phyloP scores from a whole-genome alignment of 2,888 invertebrate genomes.

The Prionchulus punctatus region DNA sequence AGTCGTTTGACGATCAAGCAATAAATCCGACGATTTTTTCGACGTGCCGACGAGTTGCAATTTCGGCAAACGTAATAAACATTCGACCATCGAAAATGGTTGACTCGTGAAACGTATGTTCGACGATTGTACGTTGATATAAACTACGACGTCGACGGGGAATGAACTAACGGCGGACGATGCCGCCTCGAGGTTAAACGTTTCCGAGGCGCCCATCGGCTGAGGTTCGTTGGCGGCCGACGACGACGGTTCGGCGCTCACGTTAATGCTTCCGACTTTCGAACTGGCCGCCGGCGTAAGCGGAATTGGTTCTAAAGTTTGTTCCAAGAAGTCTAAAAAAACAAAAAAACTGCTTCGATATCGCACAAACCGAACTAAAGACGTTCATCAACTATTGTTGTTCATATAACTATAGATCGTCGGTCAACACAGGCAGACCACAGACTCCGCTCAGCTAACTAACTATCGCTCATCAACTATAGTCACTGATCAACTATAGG shows the following conservation, averaged over 20 bases:
- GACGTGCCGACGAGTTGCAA: conserved; percentile 91
- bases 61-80: conserved; percentile 84
- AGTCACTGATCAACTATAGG: too few relatives aligned
- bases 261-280: conserved; percentile 15
- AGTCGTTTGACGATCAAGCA: not conserved
- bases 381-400: too few relatives aligned
- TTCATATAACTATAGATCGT: too few relatives aligned
- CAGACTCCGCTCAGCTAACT: too few relatives aligned
- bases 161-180: conserved; percentile 47
- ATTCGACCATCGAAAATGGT: conserved; percentile 78
- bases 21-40: conserved; percentile 13
- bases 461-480: too few relatives aligned
- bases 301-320: conserved; percentile 64
- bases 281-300: conserved; percentile 46
- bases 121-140: conserved; percentile 93
- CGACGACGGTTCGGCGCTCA: not conserved
- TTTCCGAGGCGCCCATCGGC: not conserved
- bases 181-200: not conserved
- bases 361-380: too few relatives aligned
- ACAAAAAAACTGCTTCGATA: not conserved
- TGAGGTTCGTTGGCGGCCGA: not conserved
- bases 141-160: conserved; percentile 94
- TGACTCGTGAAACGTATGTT: conserved; percentile 60
- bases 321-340: conserved; percentile 57
- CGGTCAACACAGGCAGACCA: too few relatives aligned